A percentile compares a stretch with the other conserved stretches of the same genome.
Conservation (phyloP, 2,797 vertebrate species). For the Emydoidea blandingii region DNA sequence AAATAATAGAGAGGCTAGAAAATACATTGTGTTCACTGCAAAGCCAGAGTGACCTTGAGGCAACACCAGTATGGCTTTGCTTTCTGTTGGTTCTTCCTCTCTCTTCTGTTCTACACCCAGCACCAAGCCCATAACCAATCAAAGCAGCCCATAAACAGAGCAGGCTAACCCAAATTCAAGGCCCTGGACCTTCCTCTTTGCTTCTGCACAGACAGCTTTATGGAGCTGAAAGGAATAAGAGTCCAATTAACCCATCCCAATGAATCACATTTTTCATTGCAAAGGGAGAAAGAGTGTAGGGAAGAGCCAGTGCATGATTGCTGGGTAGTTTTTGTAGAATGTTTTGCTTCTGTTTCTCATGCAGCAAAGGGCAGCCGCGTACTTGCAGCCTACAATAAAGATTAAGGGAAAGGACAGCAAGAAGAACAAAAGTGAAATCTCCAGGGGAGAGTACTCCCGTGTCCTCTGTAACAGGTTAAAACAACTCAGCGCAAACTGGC, state of each 20-base stretch:
- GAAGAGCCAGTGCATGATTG: neutral
- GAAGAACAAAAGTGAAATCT: neutral
- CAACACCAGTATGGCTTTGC: neutral
- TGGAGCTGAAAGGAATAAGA: constrained; percentile 45
- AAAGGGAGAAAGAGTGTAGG: neutral
- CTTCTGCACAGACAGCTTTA: constrained; percentile 11
- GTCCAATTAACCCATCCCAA: neutral
- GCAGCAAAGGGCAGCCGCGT: neutral
- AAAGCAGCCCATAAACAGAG: constrained; percentile 48
- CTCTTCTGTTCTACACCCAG: neutral
- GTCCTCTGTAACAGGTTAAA: neutral
- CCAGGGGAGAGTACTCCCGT: neutral
- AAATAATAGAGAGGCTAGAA: constrained; percentile 35
- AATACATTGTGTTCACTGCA: neutral
- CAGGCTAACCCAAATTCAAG: constrained; percentile 24
- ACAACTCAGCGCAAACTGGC: neutral
- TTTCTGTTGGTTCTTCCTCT: neutral
- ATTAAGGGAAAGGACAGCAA: neutral
- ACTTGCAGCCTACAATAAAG: neutral
- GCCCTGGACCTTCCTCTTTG: constrained; percentile 19
- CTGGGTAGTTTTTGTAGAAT: neutral
- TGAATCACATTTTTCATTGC: neutral
- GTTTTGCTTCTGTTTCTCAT: neutral
- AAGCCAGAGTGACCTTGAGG: constrained; percentile 52
- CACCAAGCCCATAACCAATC: neutral